Conservation (phyloP, 92 coral and sea anemone genomes). For the Epizoanthus stellaris region DNA sequence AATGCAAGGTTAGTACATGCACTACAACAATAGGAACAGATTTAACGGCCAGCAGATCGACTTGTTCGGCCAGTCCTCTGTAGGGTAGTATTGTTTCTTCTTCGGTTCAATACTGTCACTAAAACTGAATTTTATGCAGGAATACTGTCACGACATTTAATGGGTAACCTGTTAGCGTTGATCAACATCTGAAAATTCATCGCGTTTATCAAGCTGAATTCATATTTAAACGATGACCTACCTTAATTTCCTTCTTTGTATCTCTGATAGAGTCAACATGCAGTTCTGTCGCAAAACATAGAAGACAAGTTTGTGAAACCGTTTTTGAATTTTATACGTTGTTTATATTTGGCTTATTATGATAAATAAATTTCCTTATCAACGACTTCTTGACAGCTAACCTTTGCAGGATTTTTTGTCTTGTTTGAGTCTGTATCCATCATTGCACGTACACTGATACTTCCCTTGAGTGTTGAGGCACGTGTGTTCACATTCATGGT, state of each 20-base stretch:
- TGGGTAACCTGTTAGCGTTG: background rate
- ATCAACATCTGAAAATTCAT: background rate
- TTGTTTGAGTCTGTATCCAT: constrained; percentile 24
- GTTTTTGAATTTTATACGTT: too few relatives aligned
- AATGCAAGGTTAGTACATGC: background rate
- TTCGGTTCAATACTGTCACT: too few relatives aligned
- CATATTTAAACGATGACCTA: background rate
- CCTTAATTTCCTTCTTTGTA: constrained; percentile 33
- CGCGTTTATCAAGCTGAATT: background rate
- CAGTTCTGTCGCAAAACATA: constrained; percentile 10
- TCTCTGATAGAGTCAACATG: constrained; percentile 32
- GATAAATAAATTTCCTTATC: too few relatives aligned
- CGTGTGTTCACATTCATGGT: constrained; percentile 32
- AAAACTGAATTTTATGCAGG: too few relatives aligned
- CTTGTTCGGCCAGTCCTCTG: too few relatives aligned
- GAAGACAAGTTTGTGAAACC: too few relatives aligned
- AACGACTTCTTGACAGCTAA: background rate
- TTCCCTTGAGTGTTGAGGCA: constrained; percentile 37
- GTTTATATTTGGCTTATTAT: too few relatives aligned
- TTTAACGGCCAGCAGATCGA: too few relatives aligned
- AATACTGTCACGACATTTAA: too few relatives aligned
- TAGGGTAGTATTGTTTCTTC: too few relatives aligned
- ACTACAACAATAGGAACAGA: background rate
- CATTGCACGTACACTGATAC: constrained; percentile 28
- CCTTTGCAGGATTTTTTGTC: constrained; percentile 35